Percentiles rank a stretch among this genome's conserved stretches.
These are phyloP conservation scores for Telmatochromis brichardi DNA, from an alignment of 2,113 vertebrate species.

Conservation along the genomic window DNA sequence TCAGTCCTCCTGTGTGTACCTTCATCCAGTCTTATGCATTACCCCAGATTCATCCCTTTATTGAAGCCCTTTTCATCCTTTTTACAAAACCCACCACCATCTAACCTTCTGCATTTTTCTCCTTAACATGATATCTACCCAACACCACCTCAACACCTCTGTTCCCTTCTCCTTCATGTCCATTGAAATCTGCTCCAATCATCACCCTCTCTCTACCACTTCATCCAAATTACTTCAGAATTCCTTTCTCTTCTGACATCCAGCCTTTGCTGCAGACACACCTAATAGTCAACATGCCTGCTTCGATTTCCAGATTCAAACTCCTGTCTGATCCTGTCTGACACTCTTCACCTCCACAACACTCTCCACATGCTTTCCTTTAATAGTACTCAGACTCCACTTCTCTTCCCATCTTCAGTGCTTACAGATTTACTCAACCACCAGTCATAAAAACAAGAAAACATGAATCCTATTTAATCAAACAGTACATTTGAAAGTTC, in stretches of 20 bases:
- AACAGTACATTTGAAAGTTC: not conserved
- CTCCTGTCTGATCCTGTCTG: not conserved
- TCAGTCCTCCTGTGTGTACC: not conserved
- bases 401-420: not conserved
- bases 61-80: not conserved
- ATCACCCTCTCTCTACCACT: not conserved
- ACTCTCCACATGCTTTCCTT: not conserved
- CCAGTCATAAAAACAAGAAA: not conserved
- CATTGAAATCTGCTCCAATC: not conserved
- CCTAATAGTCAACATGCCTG: not conserved
- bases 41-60: not conserved
- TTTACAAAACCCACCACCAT: not conserved
- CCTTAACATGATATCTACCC: not conserved
- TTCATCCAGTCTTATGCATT: not conserved
- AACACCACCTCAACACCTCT: not conserved
- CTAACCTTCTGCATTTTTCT: not conserved
- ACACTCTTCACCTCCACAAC: not conserved
- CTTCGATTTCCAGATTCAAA: not conserved
- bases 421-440: not conserved
- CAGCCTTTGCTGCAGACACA: not conserved
- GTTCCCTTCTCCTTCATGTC: not conserved
- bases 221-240: not conserved
- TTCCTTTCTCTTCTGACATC: not conserved
- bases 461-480: not conserved
- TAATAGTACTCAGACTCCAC: not conserved